Evolutionary conservation across 2,797 vertebrate genomes (phyloP).

Genomic region (Chloroceryle inda): DNA sequence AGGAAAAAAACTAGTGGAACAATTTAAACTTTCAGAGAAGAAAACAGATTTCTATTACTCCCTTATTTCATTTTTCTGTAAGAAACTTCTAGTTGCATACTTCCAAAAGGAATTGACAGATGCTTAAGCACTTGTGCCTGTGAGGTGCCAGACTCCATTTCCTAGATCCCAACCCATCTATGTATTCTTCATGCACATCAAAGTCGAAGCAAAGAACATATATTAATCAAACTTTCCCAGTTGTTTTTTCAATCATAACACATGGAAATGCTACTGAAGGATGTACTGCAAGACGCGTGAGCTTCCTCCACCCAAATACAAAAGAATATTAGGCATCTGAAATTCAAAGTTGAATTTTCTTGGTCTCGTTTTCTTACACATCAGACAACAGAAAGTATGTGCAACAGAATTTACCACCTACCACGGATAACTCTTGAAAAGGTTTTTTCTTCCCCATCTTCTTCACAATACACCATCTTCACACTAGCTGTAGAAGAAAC

Average conservation of each 20-base stretch:
- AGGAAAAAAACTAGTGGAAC: background rate
- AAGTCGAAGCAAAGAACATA: background rate
- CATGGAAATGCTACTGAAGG: background rate
- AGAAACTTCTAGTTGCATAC: background rate
- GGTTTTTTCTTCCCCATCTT: constrained; percentile 83
- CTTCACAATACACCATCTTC: constrained; percentile 83
- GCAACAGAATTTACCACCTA: constrained; percentile 39
- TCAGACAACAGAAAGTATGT: background rate
- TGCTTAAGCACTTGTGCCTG: background rate
- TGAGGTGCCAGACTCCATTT: background rate
- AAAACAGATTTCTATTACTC: background rate
- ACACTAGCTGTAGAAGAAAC: constrained; percentile 85
- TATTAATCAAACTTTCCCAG: background rate
- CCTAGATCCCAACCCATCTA: background rate
- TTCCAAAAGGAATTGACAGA: background rate
- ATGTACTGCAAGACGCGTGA: background rate
- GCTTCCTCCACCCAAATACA: background rate
- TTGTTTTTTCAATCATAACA: background rate
- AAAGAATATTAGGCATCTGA: background rate
- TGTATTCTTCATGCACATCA: background rate
- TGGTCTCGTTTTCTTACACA: background rate
- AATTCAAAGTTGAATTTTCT: background rate
- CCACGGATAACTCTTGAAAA: constrained; percentile 88
- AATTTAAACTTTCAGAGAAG: background rate
- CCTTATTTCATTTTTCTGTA: background rate